These are phyloP conservation scores for Xyrauchen texanus DNA, from an alignment of 2,113 vertebrate genomes.

Conservation along the genomic window DNA sequence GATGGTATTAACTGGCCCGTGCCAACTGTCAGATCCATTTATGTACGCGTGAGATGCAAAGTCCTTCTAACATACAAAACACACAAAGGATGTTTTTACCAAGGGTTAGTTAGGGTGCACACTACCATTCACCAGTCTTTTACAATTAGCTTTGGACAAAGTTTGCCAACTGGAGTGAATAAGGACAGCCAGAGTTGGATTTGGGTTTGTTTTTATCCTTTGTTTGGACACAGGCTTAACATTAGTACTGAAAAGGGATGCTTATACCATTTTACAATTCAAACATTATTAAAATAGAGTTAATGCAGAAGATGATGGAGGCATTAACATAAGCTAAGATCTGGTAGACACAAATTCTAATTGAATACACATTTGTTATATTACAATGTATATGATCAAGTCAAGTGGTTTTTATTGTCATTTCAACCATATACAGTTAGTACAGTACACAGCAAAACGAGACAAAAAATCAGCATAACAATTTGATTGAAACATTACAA, in stretches of 20 bases:
- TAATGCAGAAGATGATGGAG: constrained; percentile 30
- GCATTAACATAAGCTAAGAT: too few species aligned
- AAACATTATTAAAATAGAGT: neutral
- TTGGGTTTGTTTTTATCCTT: neutral
- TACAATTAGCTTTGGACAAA: neutral
- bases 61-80: neutral
- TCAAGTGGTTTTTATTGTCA: too few species aligned
- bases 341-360: too few species aligned
- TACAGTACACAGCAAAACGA: too few species aligned
- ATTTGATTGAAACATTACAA: too few species aligned
- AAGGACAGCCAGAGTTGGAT: neutral
- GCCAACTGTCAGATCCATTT: constrained; percentile 13
- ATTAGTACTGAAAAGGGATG: too few species aligned
- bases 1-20: neutral
- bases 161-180: constrained; percentile 2
- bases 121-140: neutral
- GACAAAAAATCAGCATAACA: too few species aligned
- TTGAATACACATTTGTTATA: too few species aligned
- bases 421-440: too few species aligned
- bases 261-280: too few species aligned
- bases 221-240: neutral
- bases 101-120: constrained; percentile 35
- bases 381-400: too few species aligned
- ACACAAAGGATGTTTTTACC: constrained; percentile 23
- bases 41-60: constrained; percentile 15